Conservation (phyloP, 2,797 vertebrate species). For the Crax fasciolata region DNA sequence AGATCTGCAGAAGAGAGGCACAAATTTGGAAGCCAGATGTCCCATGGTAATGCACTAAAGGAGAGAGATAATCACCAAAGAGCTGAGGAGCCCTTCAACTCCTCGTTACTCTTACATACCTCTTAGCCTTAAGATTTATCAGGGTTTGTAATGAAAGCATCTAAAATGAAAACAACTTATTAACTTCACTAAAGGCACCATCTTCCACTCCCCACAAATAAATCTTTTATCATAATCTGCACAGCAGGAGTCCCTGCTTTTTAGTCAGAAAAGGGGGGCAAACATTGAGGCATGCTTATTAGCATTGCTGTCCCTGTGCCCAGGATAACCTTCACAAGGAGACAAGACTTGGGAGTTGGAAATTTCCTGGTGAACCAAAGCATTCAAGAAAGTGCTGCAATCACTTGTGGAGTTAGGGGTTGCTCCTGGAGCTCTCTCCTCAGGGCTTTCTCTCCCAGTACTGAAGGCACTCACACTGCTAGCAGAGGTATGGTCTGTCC, state of each 20-base stretch:
- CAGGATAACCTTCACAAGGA: conserved; percentile 65
- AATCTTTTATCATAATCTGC: conserved; percentile 64
- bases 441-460: neutral
- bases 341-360: neutral
- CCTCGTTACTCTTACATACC: conserved; percentile 63
- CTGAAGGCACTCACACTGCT: neutral
- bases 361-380: neutral
- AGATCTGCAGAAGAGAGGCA: conserved; percentile 60
- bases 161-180: conserved; percentile 62
- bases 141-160: conserved; percentile 71
- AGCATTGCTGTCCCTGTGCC: neutral
- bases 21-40: conserved; percentile 75
- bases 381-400: neutral
- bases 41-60: conserved; percentile 52
- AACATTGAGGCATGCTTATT: neutral
- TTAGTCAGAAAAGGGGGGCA: neutral
- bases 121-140: conserved; percentile 78
- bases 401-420: neutral
- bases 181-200: conserved; percentile 55
- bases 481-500: neutral
- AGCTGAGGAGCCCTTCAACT: conserved; percentile 60
- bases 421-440: neutral
- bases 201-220: conserved; percentile 50
- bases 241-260: conserved; percentile 24
- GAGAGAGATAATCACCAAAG: conserved; percentile 76